Percentiles rank a stretch among this genome's conserved stretches.
phyloP scores from a whole-genome alignment of 64 coral and sea anemone genomes.

The Stichodactyla mertensii region DNA sequence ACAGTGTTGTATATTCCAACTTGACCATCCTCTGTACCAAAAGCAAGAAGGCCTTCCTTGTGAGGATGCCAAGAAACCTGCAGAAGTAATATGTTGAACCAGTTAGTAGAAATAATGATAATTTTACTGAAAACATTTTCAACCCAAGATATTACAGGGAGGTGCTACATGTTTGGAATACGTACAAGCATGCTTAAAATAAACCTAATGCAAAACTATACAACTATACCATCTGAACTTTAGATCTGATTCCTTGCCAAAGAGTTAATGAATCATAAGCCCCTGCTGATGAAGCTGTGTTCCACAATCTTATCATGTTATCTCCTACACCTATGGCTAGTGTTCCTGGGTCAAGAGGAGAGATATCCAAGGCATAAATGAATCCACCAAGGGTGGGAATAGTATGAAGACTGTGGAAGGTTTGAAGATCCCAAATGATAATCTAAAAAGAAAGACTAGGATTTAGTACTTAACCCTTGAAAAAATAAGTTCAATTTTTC shows the following conservation, averaged over 20 bases:
- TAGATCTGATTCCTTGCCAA: conserved; percentile 92
- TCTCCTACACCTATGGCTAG: conserved; percentile 90
- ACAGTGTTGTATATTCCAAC: conserved; percentile 93
- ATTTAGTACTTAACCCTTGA: background rate
- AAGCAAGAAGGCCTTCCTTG: conserved; percentile 88
- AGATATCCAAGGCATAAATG: conserved; percentile 71
- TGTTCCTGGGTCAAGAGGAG: conserved; percentile 78
- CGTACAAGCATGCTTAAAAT: background rate
- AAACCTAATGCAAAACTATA: background rate
- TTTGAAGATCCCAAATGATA: conserved; percentile 68
- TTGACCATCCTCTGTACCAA: conserved; percentile 93
- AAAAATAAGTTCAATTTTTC: too few species aligned
- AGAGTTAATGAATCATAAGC: conserved; percentile 64
- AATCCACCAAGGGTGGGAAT: conserved; percentile 90
- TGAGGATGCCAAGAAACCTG: conserved; percentile 86
- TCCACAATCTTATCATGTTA: conserved; percentile 92
- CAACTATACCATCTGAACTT: conserved; percentile 86
- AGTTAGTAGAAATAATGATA: background rate
- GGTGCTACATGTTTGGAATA: too few species aligned
- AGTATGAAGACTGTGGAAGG: conserved; percentile 25
- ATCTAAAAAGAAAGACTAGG: conserved; percentile 33
- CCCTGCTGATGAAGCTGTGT: conserved; percentile 23
- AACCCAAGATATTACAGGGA: too few species aligned
- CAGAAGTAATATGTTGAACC: background rate
- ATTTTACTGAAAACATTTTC: too few species aligned